Evolutionary conservation across 2,888 invertebrate genomes (phyloP), one percentile per base, ranked within the genome.

Genomic region (Sipunculus nudus): DNA sequence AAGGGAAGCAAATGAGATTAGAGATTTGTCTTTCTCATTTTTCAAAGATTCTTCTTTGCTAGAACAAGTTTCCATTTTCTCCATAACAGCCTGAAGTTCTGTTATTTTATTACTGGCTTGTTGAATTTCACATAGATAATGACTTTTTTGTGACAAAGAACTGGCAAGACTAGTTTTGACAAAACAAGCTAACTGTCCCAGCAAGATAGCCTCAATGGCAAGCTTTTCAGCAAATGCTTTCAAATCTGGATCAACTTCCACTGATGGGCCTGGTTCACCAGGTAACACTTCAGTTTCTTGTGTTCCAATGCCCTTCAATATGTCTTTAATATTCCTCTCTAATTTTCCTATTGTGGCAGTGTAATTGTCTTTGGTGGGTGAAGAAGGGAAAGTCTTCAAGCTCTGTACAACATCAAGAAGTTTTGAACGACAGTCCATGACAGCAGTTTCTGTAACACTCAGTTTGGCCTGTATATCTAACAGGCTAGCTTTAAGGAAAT

Each of bases 391-490:
- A 21, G 57, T 48, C 2, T 32, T 50, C 25, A 57, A 39, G 16
- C 50, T 50, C 26, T 57, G 31, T 6, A 57, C 35, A 8, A 57
- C 49, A 2, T 31, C 43, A 2, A 41, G n/a, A 26, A 57, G 28
- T 38, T 57, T 57, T 13, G 40, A 19, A 19, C 48, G 4, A 31
- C 48, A 48, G n/a, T 31, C 32, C n/a, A n/a, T n/a, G n/a, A n/a
- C n/a, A n/a, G n/a, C n/a, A n/a, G 91, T 91, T 72, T 90, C 87
- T 0, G 89, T 89, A 76, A 93, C 93, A 0, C 89, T 87, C 77
- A 91, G 91, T 67, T 90, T 89, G 62, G 92, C 85, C 81, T 93
- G 93, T 74, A 91, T 91, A 82, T 92, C 92, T 25, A 92, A 80
- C 2, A 88, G 89, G 55, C 92, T 87, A 8, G 82, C 80, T 83